Conservation (phyloP, 1,140 invertebrate species). For the Danaus plexippus region DNA sequence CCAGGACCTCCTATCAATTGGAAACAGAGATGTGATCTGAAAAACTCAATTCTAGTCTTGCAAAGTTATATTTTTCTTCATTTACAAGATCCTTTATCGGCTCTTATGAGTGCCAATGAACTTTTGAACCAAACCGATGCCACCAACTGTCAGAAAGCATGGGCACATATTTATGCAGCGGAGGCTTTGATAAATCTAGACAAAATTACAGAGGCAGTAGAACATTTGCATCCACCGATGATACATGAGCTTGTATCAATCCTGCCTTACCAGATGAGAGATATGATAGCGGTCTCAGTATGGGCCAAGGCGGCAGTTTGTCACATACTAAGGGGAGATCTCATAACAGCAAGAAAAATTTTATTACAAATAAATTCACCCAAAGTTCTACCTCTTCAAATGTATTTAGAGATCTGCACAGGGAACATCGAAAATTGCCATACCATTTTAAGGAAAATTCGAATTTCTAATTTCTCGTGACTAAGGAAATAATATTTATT, state of each 20-base stretch:
- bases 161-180: slow-evolving; percentile 90
- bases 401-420: slow-evolving; percentile 69
- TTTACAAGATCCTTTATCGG: slow-evolving; percentile 87
- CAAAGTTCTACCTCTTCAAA: slow-evolving; percentile 58
- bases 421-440: slow-evolving; percentile 68
- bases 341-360: slow-evolving; percentile 60
- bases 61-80: slow-evolving; percentile 89
- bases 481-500: slow-evolving; percentile 18
- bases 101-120: slow-evolving; percentile 82
- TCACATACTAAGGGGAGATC: slow-evolving; percentile 60
- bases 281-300: slow-evolving; percentile 61
- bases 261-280: slow-evolving; percentile 54
- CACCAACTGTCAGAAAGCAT: slow-evolving; percentile 75
- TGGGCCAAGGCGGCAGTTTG: slow-evolving; percentile 68
- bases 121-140: slow-evolving; percentile 74
- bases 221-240: slow-evolving; percentile 86
- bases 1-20: slow-evolving; percentile 63
- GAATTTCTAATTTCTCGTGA: slow-evolving; percentile 38
- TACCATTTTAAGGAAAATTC: slow-evolving; percentile 56
- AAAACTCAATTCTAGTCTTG: slow-evolving; percentile 80
- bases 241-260: slow-evolving; percentile 71
- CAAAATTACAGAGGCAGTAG: slow-evolving; percentile 86
- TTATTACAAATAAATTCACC: slow-evolving; percentile 64
- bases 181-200: slow-evolving; percentile 91
- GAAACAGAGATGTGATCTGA: slow-evolving; percentile 62